Evolutionary conservation across 2,113 vertebrate species (phyloP), one percentile per base, ranked within the genome.

Genomic region (Candoia aspera): DNA sequence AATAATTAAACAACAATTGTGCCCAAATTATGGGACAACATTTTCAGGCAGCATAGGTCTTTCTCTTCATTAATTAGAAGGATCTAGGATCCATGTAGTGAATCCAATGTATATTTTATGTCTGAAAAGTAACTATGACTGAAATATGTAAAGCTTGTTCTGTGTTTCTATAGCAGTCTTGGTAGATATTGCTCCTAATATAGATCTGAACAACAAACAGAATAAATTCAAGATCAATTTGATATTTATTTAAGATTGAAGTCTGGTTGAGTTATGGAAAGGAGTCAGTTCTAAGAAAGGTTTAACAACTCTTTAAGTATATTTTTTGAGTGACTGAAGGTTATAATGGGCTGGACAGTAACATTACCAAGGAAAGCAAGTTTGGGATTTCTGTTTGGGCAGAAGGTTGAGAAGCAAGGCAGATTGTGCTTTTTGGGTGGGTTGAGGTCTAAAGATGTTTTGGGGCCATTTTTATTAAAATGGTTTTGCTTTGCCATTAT

Each of bases 1-100:
- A 93, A 85, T 91, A 91, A 93, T 91, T 93, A 91, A 88, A 91
- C 88, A 64, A 88, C 90, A 91, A 93, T 86, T 68, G 86, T 89
- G 58, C 37, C 86, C 64, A 86, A 93, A 89, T 91, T 84, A 91
- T 19, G 11, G 86, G 86, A 91, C 57, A 85, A 29, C 26, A 33
- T 59, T 55, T 59, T 57, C 0, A 29, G 79, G 86, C 33, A 84
- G 73, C 58, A 42, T 46, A 13, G 86, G 86, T 89, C 53, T 84
- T 91, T n/a, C 59, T 73, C 79, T 73, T 85, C 13, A 12, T 85
- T 93, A 85, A 89, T 68, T 86, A 91, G 33, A 59, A 37, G 1
- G 29, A 88, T 85, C 58, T 24, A 68, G 53, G 59, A 86, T 91
- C 58, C 55, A 12, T 53, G 33, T 57, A 24, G 84, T 64, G 85